Percentiles rank a stretch among this genome's conserved stretches.
Conservation (phyloP, 2,797 vertebrate genomes). For the Xiphorhynchus erythropygius region DNA sequence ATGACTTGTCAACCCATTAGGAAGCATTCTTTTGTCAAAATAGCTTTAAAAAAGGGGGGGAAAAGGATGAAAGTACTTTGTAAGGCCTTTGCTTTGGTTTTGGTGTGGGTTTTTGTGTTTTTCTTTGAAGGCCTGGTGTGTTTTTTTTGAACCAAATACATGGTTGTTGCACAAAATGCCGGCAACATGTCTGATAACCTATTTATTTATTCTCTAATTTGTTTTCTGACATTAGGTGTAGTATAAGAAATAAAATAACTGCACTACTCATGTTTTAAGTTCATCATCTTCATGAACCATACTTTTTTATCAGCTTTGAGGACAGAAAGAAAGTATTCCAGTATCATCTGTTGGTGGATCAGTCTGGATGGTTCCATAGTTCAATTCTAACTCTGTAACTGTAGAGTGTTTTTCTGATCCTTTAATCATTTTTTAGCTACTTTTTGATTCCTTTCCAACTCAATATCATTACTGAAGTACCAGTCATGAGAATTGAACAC, state of each 20-base stretch:
- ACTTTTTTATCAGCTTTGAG: neutral
- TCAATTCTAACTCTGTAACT: neutral
- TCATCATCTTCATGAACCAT: neutral
- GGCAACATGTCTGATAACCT: neutral
- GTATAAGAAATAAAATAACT: neutral
- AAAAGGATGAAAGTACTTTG: neutral
- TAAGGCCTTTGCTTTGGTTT: neutral
- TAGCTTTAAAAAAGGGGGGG: rapidly evolving
- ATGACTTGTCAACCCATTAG: neutral
- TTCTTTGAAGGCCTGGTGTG: rapidly evolving
- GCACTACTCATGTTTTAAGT: neutral
- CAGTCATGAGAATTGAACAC: neutral
- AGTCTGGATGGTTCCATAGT: neutral
- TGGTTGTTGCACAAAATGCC: neutral
- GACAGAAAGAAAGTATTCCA: neutral
- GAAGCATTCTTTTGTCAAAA: neutral
- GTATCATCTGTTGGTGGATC: neutral
- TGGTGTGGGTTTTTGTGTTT: neutral
- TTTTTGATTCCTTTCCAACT: neutral
- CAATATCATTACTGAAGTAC: neutral
- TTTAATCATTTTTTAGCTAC: neutral
- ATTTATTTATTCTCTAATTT: neutral
- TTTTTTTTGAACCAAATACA: neutral
- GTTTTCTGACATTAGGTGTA: neutral
- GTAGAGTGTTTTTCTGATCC: neutral